Percentiles rank a stretch among this genome's conserved stretches.
Conservation (phyloP, 2,113 vertebrate species). For the Syngnathus typhle region DNA sequence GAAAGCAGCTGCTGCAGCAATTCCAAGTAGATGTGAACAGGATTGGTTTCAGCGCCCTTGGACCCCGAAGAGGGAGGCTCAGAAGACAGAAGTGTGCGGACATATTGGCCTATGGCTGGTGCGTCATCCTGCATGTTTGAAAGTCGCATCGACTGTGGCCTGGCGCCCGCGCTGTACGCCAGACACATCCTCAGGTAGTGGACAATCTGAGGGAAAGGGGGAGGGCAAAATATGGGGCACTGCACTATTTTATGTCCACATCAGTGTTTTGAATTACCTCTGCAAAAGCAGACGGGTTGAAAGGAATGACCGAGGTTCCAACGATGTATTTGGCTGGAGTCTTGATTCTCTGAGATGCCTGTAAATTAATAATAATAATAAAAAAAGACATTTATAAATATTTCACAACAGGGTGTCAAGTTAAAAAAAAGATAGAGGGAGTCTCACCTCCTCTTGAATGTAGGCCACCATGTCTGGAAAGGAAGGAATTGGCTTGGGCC, state of each 20-base stretch:
- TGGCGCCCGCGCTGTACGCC: slow-evolving; percentile 86
- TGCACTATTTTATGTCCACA: not conserved
- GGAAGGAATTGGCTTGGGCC: slow-evolving; percentile 83
- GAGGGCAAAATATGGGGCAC: not conserved
- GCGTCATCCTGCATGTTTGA: slow-evolving; percentile 95
- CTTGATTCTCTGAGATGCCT: slow-evolving; percentile 93
- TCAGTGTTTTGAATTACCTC: slow-evolving; percentile 73
- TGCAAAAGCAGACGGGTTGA: slow-evolving; percentile 91
- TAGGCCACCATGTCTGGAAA: slow-evolving; percentile 96
- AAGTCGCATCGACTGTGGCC: slow-evolving; percentile 79
- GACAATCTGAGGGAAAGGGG: slow-evolving; percentile 74
- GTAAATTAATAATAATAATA: not conserved
- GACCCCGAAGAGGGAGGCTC: slow-evolving; percentile 65
- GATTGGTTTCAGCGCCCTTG: slow-evolving; percentile 80
- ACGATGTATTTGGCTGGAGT: slow-evolving; percentile 88
- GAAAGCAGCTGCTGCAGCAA: slow-evolving; percentile 90
- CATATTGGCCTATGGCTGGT: slow-evolving; percentile 85
- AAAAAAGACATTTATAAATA: not conserved
- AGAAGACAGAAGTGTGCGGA: slow-evolving; percentile 78
- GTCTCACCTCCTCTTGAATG: slow-evolving; percentile 88
- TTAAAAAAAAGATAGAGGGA: not conserved
- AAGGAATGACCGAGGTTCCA: slow-evolving; percentile 85
- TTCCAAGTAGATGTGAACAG: slow-evolving; percentile 86
- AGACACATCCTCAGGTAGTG: slow-evolving; percentile 95
- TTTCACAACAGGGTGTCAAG: not conserved